A percentile compares a stretch with the other conserved stretches of the same genome.
Conservation (phyloP, 2,888 invertebrate species). For the Pseudoips prasinana region DNA sequence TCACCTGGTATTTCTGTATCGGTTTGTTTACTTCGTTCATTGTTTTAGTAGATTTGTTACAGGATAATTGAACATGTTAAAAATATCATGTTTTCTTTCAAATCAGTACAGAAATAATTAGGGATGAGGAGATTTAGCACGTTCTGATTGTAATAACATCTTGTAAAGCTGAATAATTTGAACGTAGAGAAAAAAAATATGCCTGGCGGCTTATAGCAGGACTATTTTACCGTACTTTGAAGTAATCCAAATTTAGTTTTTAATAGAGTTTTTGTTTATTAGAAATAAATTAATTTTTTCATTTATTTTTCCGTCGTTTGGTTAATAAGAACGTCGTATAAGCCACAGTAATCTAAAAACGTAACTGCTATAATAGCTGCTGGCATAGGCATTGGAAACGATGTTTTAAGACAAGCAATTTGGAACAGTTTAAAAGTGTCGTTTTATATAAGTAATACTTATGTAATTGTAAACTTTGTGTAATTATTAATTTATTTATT, state of each 20-base stretch:
- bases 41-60: neutral
- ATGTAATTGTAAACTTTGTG: slow-evolving; percentile 34
- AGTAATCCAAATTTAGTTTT: too few species aligned
- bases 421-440: slow-evolving; percentile 18
- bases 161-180: slow-evolving; percentile 6
- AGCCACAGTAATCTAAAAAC: too few species aligned
- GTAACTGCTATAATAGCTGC: too few species aligned
- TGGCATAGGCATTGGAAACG: too few species aligned
- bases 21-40: neutral
- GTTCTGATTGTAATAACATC: slow-evolving; percentile 5
- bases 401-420: slow-evolving; percentile 6
- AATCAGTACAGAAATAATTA: slow-evolving; percentile 27
- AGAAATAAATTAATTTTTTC: too few species aligned
- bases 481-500: slow-evolving; percentile 49
- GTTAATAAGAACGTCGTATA: too few species aligned
- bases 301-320: too few species aligned
- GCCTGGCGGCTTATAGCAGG: too few species aligned
- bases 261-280: too few species aligned
- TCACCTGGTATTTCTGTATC: slow-evolving; percentile 28
- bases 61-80: neutral
- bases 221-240: too few species aligned
- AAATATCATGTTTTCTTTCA: neutral
- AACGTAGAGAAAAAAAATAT: too few species aligned
- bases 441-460: slow-evolving; percentile 26
- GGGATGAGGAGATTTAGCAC: slow-evolving; percentile 10